Evolutionary conservation across 2,113 vertebrate genomes (phyloP).

Genomic region (Morphnarchus princeps): DNA sequence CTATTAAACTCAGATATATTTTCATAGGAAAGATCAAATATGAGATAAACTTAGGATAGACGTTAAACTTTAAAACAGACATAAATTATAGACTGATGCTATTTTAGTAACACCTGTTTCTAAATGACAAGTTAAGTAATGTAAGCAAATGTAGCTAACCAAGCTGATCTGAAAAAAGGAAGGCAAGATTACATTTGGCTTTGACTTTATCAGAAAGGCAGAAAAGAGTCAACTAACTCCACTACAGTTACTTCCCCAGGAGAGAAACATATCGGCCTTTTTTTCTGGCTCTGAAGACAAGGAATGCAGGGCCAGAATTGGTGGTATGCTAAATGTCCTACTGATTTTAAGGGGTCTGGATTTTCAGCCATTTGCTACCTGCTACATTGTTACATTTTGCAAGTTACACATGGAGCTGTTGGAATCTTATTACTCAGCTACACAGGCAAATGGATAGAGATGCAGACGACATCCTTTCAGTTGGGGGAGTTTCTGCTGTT

Average conservation of each 20-base stretch:
- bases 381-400: neutral
- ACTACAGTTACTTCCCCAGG: neutral
- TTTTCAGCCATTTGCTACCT: neutral
- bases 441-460: neutral
- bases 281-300: neutral
- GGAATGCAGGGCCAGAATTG: neutral
- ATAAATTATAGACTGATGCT: neutral
- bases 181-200: neutral
- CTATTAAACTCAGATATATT: neutral
- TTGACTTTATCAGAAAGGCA: neutral
- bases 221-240: neutral
- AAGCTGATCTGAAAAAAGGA: neutral
- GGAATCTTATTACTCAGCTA: neutral
- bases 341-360: accelerated
- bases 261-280: neutral
- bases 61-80: neutral
- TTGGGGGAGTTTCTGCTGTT: neutral
- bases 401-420: neutral
- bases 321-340: neutral
- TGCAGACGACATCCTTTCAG: neutral
- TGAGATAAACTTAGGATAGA: neutral
- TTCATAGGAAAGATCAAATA: neutral
- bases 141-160: neutral
- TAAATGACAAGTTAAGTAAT: neutral
- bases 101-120: conserved; percentile 18